A percentile compares a stretch with the other conserved stretches of the same genome.
Conservation (phyloP, 2,888 invertebrate species). For the Drosophila siamana region DNA sequence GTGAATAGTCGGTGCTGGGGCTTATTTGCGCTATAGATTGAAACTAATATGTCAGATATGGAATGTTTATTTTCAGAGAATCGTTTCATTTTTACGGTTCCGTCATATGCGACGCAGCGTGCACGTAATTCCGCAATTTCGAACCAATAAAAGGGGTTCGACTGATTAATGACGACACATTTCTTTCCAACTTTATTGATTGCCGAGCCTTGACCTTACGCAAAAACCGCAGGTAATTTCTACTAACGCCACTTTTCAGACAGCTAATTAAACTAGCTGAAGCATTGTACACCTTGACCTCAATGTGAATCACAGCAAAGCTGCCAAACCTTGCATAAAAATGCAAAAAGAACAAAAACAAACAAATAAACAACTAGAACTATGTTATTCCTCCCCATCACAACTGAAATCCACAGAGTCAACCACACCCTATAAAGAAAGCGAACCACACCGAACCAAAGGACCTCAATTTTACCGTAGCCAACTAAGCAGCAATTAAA, state of each 20-base stretch:
- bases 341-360: slow-evolving; percentile 24
- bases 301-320: slow-evolving; percentile 37
- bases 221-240: slow-evolving; percentile 1
- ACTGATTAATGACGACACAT: slow-evolving; percentile 41
- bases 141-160: slow-evolving; percentile 13
- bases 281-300: slow-evolving; percentile 60
- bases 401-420: slow-evolving; percentile 25
- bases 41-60: neutral
- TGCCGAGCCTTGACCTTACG: slow-evolving; percentile 49
- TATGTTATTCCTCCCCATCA: slow-evolving; percentile 35
- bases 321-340: slow-evolving; percentile 16
- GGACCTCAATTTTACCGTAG: slow-evolving; percentile 22
- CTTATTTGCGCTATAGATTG: neutral
- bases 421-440: slow-evolving; percentile 31
- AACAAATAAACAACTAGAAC: neutral
- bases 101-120: slow-evolving; percentile 5
- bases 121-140: slow-evolving; percentile 7
- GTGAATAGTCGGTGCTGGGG: neutral
- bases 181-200: slow-evolving; percentile 15
- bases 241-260: slow-evolving; percentile 12
- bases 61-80: neutral
- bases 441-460: slow-evolving; percentile 1
- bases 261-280: slow-evolving; percentile 58
- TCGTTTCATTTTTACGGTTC: neutral
- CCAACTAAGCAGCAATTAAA: slow-evolving; percentile 41